Conservation (phyloP, 2,113 vertebrate species). For the Cinclus cinclus region DNA sequence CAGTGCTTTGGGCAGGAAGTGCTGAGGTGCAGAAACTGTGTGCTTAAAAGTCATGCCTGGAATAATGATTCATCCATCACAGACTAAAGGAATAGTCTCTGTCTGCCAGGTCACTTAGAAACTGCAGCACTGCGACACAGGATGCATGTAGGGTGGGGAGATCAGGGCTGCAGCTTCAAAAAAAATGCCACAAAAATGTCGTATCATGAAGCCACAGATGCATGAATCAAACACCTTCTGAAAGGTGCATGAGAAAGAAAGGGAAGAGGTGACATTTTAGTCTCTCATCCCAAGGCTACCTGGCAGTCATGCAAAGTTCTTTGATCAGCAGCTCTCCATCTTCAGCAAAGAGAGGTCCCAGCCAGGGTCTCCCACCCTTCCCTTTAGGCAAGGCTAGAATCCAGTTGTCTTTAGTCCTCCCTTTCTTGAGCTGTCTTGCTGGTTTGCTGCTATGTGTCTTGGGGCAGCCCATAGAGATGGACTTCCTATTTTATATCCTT, state of each 20-base stretch:
- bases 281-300: neutral
- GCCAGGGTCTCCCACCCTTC: neutral
- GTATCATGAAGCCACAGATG: neutral
- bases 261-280: neutral
- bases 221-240: neutral
- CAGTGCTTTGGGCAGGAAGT: neutral
- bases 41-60: fast-evolving
- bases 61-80: neutral
- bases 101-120: neutral
- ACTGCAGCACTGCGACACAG: fast-evolving
- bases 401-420: neutral
- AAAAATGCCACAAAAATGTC: neutral
- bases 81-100: neutral
- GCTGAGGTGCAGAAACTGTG: neutral
- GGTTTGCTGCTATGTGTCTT: neutral
- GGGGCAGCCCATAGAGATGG: neutral
- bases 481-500: neutral
- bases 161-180: neutral
- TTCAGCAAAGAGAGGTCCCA: neutral
- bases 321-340: fast-evolving
- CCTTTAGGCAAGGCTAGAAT: neutral
- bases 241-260: neutral
- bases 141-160: fast-evolving
- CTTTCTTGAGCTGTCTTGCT: neutral
- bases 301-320: neutral